Conservation (phyloP, 1,140 invertebrate species). For the Amyelois transitella region DNA sequence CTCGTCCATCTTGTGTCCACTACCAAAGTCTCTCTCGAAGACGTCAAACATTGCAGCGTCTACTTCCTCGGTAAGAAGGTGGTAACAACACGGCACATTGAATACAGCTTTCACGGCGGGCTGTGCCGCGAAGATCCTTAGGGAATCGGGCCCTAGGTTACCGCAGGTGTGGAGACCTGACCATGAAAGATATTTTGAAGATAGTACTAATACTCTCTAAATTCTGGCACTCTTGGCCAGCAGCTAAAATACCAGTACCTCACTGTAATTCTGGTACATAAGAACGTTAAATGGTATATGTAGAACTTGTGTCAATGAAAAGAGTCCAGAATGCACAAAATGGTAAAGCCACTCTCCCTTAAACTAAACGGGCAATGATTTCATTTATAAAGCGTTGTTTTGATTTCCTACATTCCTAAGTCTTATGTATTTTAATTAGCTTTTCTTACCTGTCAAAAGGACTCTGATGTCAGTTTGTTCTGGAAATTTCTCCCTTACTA, state of each 20-base stretch:
- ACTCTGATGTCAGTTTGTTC: slow-evolving; percentile 34
- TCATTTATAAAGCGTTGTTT: no score
- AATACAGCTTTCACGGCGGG: slow-evolving; percentile 77
- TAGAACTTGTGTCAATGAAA: no score
- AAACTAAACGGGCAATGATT: no score
- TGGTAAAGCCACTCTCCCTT: no score
- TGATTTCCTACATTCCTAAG: no score
- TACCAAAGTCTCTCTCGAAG: slow-evolving; percentile 30
- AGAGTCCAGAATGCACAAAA: no score
- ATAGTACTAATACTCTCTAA: no score
- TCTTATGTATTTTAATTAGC: no score
- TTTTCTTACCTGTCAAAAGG: slow-evolving; percentile 39
- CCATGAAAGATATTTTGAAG: background rate
- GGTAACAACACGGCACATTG: slow-evolving; percentile 93
- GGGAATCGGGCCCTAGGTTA: slow-evolving; percentile 83
- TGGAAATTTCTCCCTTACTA: slow-evolving; percentile 45
- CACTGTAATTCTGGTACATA: no score
- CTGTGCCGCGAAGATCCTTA: slow-evolving; percentile 82
- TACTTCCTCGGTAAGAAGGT: slow-evolving; percentile 84
- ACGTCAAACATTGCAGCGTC: slow-evolving; percentile 40
- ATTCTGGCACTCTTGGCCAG: no score
- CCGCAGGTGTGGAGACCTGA: slow-evolving; percentile 93
- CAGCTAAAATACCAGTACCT: no score
- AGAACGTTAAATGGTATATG: no score
- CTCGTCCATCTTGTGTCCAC: slow-evolving; percentile 18